Evolutionary conservation across 2,888 invertebrate genomes (phyloP).

Genomic region (Pyrrhia umbra): DNA sequence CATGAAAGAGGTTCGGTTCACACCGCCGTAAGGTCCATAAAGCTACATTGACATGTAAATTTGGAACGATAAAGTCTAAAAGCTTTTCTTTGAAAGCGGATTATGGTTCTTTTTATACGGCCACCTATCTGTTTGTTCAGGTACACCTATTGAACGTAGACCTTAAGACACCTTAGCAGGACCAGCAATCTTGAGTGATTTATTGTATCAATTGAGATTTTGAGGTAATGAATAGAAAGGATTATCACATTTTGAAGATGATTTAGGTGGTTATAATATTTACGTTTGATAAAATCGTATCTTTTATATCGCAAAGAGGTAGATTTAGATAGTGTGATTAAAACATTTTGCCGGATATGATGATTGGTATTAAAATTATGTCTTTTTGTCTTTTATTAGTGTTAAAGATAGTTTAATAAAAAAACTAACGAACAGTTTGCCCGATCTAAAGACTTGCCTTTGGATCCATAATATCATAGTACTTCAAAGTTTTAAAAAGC

Average conservation of each 20-base stretch:
- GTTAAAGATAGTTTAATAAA: too few relatives aligned
- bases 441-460: too few relatives aligned
- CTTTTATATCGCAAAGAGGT: not conserved
- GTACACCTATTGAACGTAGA: conserved; percentile 46
- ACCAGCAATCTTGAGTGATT: conserved; percentile 44
- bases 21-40: conserved; percentile 52
- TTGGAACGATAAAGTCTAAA: conserved; percentile 64
- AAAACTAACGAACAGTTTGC: too few relatives aligned
- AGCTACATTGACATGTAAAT: conserved; percentile 67
- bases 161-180: conserved; percentile 40
- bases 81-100: conserved; percentile 65
- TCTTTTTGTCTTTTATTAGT: too few relatives aligned
- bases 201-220: conserved; percentile 43
- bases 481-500: too few relatives aligned
- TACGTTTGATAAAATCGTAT: not conserved
- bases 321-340: too few relatives aligned
- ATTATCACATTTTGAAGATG: conserved; percentile 36
- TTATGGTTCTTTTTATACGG: conserved; percentile 60
- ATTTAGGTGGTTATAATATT: conserved; percentile 21
- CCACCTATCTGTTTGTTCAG: conserved; percentile 63
- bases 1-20: conserved; percentile 37
- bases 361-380: too few relatives aligned
- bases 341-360: too few relatives aligned
- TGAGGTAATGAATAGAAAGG: conserved; percentile 45
- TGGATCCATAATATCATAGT: too few relatives aligned